These are phyloP conservation scores for Drosophila aldrichi DNA, from an alignment of 2,888 invertebrate genomes.

Conservation along the genomic window DNA sequence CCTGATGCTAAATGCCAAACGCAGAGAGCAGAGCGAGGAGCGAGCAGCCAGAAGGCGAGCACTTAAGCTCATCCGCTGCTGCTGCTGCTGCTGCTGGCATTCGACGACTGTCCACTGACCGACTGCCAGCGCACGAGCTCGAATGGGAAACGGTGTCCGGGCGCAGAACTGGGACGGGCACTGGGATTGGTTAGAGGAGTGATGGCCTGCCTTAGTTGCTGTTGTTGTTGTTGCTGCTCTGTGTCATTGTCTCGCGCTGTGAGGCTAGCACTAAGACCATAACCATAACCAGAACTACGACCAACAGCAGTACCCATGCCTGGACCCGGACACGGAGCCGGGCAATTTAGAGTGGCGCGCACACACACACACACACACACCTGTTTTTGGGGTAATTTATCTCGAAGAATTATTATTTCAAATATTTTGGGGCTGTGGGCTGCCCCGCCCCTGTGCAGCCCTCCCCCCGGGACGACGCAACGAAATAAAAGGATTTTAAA, in stretches of 20 bases:
- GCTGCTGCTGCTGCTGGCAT: slow-evolving; percentile 29
- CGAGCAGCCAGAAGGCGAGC: slow-evolving; percentile 54
- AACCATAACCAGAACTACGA: slow-evolving; percentile 41
- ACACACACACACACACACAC: slow-evolving; percentile 83
- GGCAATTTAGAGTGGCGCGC: slow-evolving; percentile 83
- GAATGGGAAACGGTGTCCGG: slow-evolving; percentile 23
- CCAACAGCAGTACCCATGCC: slow-evolving; percentile 33
- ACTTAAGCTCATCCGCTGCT: slow-evolving; percentile 74
- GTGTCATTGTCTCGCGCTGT: slow-evolving; percentile 74
- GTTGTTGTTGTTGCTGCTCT: slow-evolving; percentile 63
- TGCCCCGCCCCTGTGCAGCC: background rate
- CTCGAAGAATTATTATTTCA: slow-evolving; percentile 86
- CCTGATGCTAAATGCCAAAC: slow-evolving; percentile 84
- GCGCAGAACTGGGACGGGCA: slow-evolving; percentile 11
- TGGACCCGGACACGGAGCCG: slow-evolving; percentile 31
- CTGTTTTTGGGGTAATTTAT: slow-evolving; percentile 85
- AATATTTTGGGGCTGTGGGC: slow-evolving; percentile 79
- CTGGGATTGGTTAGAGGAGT: slow-evolving; percentile 13
- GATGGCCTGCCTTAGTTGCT: slow-evolving; percentile 27
- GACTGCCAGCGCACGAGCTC: slow-evolving; percentile 53
- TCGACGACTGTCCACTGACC: slow-evolving; percentile 57
- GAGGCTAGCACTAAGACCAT: slow-evolving; percentile 27
- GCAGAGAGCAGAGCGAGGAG: slow-evolving; percentile 31
- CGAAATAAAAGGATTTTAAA: slow-evolving; percentile 85
- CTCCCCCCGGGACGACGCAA: slow-evolving; percentile 62